Conservation (phyloP, 2,888 invertebrate genomes). For the Tenthredo notha region DNA sequence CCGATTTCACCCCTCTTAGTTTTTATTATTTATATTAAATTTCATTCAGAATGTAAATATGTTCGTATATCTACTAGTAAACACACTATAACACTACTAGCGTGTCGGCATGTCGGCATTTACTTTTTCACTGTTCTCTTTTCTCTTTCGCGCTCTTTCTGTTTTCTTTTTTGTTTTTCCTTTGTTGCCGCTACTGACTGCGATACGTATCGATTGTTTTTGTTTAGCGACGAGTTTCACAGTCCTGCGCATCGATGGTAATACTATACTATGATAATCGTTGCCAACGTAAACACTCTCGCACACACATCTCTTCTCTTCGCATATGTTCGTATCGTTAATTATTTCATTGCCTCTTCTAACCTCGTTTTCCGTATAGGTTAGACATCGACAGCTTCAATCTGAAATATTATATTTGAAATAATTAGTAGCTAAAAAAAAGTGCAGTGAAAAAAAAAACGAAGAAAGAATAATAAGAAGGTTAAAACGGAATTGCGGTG, state of each 20-base stretch:
- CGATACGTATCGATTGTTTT: constrained; percentile 23
- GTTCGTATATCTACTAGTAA: background rate
- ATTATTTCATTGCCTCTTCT: constrained; percentile 51
- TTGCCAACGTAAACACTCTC: constrained; percentile 18
- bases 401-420: constrained; percentile 56
- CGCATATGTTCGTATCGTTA: background rate
- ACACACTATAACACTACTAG: background rate
- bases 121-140: background rate
- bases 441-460: background rate
- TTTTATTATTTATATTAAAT: background rate
- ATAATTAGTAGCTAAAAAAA: background rate
- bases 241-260: background rate
- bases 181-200: background rate
- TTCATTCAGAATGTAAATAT: background rate
- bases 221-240: constrained; percentile 13
- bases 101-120: background rate
- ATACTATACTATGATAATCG: background rate
- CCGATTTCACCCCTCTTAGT: background rate
- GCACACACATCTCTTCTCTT: background rate
- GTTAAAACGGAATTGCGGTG: background rate
- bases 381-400: constrained; percentile 57
- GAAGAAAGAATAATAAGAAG: background rate
- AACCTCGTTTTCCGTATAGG: constrained; percentile 59
- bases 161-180: background rate
- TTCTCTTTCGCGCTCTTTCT: background rate